Conservation (phyloP, 2,888 invertebrate genomes). For the Dryadula phaetusa region DNA sequence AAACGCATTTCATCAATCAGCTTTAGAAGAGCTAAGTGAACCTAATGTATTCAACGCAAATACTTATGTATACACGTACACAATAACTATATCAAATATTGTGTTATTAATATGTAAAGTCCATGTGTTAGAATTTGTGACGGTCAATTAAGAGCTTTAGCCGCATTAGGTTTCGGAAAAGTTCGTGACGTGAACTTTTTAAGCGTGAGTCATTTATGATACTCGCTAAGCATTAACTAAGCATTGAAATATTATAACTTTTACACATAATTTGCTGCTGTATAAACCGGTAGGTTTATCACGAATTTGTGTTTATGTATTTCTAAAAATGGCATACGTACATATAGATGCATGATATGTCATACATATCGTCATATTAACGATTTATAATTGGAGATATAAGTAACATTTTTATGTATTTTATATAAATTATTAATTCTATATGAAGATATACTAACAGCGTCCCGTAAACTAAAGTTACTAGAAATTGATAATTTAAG, state of each 20-base stretch:
- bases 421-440: neutral
- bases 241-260: neutral
- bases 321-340: neutral
- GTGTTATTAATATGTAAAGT: no score
- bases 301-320: neutral
- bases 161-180: neutral
- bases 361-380: neutral
- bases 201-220: neutral
- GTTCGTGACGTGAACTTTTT: constrained; percentile 16
- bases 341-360: no score
- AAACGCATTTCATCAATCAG: no score
- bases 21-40: no score
- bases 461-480: no score
- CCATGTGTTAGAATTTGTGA: neutral
- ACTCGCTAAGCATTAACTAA: neutral
- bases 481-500: constrained; percentile 18
- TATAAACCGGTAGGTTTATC: no score
- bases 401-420: no score
- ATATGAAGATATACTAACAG: no score
- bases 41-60: no score
- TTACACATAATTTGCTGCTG: neutral
- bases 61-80: no score
- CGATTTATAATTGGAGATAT: no score
- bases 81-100: no score
- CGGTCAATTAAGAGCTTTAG: neutral